Conservation (phyloP, 2,888 invertebrate species). For the Drosophila subsilvestris region DNA sequence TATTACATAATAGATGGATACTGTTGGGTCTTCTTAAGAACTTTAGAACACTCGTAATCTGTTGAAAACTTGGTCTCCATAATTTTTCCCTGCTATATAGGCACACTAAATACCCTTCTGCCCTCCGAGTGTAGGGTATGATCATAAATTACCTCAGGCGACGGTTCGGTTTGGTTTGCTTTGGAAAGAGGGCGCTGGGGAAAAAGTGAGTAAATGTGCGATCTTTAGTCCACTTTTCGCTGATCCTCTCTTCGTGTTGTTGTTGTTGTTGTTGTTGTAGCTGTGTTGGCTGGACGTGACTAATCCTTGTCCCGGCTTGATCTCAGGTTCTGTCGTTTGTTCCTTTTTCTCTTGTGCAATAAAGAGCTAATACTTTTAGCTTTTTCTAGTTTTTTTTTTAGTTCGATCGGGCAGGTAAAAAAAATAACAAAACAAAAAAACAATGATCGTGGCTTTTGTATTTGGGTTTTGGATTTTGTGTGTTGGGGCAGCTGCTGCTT, state of each 20-base stretch:
- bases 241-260: conserved; percentile 4
- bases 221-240: conserved; percentile 8
- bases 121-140: not conserved
- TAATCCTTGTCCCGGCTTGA: conserved; percentile 56
- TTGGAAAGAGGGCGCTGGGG: not conserved
- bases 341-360: conserved; percentile 3
- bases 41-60: not conserved
- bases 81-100: not conserved
- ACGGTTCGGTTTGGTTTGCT: not conserved
- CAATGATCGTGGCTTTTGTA: conserved; percentile 19
- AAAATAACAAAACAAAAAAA: conserved; percentile 26
- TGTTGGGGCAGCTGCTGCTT: conserved; percentile 28
- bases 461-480: conserved; percentile 15
- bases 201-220: conserved; percentile 25
- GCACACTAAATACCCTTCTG: not conserved
- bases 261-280: conserved; percentile 41
- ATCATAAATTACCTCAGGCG: conserved; percentile 38
- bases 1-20: too few species aligned
- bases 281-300: conserved; percentile 58
- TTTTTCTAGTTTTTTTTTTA: conserved; percentile 1
- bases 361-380: not conserved
- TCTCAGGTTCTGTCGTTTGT: conserved; percentile 33
- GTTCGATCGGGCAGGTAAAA: conserved; percentile 12
- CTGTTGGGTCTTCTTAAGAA: too few species aligned
- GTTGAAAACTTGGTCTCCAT: too few species aligned